phyloP scores from a whole-genome alignment of 1,140 invertebrate genomes.

The Stegodyphus mimosarum region DNA sequence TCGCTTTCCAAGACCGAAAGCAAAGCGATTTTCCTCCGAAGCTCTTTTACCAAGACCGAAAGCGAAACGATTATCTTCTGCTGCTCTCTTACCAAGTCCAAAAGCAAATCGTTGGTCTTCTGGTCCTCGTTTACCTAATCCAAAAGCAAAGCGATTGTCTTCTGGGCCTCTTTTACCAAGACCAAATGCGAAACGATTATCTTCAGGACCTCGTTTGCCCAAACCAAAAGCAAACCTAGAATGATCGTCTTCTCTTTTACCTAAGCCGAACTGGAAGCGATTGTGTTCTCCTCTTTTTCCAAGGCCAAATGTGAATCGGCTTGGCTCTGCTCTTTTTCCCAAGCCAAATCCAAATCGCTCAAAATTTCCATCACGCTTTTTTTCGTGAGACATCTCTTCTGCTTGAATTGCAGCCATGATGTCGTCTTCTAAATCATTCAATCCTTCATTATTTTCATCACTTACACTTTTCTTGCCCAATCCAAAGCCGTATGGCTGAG shows the following conservation, averaged over 20 bases:
- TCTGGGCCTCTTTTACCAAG: slow-evolving; percentile 52
- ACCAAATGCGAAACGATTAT: slow-evolving; percentile 47
- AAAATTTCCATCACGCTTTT: slow-evolving; percentile 35
- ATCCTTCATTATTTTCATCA: background rate
- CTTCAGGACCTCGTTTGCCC: slow-evolving; percentile 55
- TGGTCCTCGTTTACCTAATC: slow-evolving; percentile 55
- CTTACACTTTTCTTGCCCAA: slow-evolving; percentile 40
- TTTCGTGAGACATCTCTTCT: slow-evolving; percentile 6
- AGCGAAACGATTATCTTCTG: slow-evolving; percentile 29
- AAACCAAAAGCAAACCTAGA: slow-evolving; percentile 62
- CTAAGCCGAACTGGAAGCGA: slow-evolving; percentile 59
- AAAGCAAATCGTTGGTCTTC: slow-evolving; percentile 42
- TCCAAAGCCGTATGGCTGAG: slow-evolving; percentile 48
- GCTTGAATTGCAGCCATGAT: background rate
- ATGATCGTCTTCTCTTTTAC: slow-evolving; percentile 57
- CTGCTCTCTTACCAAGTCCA: slow-evolving; percentile 38
- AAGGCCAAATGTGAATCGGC: slow-evolving; percentile 46
- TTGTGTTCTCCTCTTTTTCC: slow-evolving; percentile 51
- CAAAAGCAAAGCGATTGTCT: slow-evolving; percentile 57
- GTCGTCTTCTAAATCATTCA: background rate
- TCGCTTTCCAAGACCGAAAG: slow-evolving; percentile 61
- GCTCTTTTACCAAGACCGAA: slow-evolving; percentile 36
- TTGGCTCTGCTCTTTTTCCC: slow-evolving; percentile 29
- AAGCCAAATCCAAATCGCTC: slow-evolving; percentile 61
- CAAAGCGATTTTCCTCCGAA: slow-evolving; percentile 37